Conservation (phyloP, 2,113 vertebrate species). For the Mustela lutreola region DNA sequence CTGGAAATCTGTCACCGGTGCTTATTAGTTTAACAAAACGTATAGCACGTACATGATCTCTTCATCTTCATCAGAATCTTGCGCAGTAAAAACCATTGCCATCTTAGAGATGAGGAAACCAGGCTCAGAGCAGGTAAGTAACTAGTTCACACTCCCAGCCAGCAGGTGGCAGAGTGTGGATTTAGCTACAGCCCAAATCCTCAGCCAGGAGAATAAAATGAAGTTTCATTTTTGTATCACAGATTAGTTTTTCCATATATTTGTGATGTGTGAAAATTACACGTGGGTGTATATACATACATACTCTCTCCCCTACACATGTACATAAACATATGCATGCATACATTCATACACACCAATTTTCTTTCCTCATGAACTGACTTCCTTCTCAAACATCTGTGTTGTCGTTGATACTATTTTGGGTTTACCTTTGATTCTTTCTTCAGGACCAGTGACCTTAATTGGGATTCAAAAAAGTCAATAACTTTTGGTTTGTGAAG, state of each 20-base stretch:
- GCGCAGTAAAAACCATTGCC: neutral
- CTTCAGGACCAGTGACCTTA: neutral
- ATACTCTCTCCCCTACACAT: neutral
- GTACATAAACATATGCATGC: neutral
- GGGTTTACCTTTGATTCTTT: neutral
- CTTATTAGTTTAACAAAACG: neutral
- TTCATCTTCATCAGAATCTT: neutral
- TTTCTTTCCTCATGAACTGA: neutral
- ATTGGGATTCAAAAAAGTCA: neutral
- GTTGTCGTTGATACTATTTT: neutral
- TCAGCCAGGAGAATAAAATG: neutral
- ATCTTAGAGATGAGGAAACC: conserved; percentile 44
- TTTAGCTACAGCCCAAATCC: neutral
- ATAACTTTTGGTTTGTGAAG: neutral
- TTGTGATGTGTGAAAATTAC: neutral
- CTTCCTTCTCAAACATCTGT: neutral
- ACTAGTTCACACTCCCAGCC: neutral
- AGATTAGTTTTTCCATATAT: neutral
- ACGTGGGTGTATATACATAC: neutral
- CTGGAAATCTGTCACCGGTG: neutral
- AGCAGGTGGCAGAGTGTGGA: neutral
- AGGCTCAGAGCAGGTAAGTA: neutral
- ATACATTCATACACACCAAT: neutral
- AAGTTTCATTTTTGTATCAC: neutral
- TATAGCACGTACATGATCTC: neutral